phyloP scores from a whole-genome alignment of 1,140 invertebrate genomes.

The Vollenhovia emeryi region DNA sequence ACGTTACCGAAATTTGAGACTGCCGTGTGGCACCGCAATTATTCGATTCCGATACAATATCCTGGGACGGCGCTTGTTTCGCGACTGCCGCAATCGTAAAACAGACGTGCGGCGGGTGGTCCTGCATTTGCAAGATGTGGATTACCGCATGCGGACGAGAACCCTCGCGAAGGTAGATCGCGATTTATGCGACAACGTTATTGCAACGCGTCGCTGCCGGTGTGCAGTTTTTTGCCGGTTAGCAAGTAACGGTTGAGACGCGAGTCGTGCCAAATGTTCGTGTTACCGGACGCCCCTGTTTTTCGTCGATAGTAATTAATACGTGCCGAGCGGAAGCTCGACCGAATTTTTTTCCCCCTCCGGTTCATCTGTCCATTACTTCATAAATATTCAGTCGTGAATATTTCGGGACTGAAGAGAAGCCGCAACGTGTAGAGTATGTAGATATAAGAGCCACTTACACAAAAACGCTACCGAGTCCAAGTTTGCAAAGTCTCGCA shows the following conservation, averaged over 20 bases:
- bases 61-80: neutral
- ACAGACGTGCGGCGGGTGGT: neutral
- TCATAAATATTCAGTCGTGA: conserved; percentile 54
- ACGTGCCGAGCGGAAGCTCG: conserved; percentile 22
- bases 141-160: conserved; percentile 29
- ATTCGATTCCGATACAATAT: neutral
- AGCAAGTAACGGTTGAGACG: conserved; percentile 6
- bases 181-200: conserved; percentile 59
- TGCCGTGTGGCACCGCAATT: neutral
- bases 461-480: neutral
- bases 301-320: conserved; percentile 67
- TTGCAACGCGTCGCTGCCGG: conserved; percentile 1
- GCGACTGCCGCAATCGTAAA: neutral
- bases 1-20: neutral
- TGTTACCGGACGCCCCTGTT: conserved; percentile 58
- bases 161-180: conserved; percentile 37
- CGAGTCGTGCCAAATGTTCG: conserved; percentile 68
- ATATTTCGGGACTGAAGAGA: conserved; percentile 25
- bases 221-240: conserved; percentile 48
- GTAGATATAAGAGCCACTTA: neutral
- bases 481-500: neutral
- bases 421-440: neutral
- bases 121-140: conserved; percentile 18
- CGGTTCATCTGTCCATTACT: conserved; percentile 12
- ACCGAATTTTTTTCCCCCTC: conserved; percentile 22